phyloP scores from a whole-genome alignment of 2,888 invertebrate genomes.

The Phanerotoma sp. region DNA sequence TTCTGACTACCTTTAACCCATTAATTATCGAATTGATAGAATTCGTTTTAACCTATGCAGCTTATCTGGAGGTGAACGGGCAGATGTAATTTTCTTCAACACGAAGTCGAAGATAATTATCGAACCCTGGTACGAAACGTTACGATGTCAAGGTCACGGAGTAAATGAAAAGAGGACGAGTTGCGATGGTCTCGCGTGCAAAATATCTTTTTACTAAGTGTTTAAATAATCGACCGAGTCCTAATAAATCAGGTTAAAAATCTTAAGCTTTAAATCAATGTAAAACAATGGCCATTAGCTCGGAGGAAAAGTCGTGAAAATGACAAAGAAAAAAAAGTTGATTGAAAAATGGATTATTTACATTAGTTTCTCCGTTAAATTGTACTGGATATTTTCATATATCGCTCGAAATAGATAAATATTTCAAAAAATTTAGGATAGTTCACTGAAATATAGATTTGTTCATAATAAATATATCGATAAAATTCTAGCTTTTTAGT shows the following conservation, averaged over 20 bases:
- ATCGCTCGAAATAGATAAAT: conserved; percentile 49
- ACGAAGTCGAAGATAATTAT: conserved; percentile 29
- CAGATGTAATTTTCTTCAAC: conserved; percentile 20
- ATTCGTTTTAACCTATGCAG: not conserved
- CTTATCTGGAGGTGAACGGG: conserved; percentile 18
- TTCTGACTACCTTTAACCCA: not conserved
- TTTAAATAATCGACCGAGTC: not conserved
- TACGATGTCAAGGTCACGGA: conserved; percentile 34
- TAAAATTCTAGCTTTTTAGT: no score
- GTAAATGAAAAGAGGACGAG: conserved; percentile 22
- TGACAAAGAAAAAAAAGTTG: conserved; percentile 4
- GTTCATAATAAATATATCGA: no score
- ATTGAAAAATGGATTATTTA: conserved; percentile 3
- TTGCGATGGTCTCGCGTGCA: conserved; percentile 16
- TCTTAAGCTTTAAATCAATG: not conserved
- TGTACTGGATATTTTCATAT: conserved; percentile 11
- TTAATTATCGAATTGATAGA: not conserved
- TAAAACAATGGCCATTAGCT: not conserved
- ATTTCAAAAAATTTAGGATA: conserved; percentile 35
- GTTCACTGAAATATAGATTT: no score
- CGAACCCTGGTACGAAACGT: conserved; percentile 33
- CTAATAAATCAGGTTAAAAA: conserved; percentile 4
- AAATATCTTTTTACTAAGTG: conserved; percentile 9
- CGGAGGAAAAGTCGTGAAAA: not conserved
- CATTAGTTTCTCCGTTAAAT: not conserved